phyloP scores from a whole-genome alignment of 1,140 invertebrate species.

The Bilobella aurantiaca region DNA sequence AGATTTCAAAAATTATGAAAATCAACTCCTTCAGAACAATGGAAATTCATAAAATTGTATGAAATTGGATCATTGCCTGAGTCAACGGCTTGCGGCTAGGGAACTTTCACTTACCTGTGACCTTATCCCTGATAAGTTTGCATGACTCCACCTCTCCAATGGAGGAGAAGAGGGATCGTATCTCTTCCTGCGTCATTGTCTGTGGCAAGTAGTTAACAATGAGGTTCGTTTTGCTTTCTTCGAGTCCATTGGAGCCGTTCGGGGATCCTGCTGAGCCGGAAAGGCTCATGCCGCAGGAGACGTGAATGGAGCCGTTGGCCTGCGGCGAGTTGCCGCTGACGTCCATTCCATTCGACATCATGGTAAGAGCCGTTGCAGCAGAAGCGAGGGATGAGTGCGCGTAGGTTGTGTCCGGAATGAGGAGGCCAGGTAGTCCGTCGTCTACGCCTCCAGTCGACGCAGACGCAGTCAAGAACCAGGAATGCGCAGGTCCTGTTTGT shows the following conservation, averaged over 20 bases:
- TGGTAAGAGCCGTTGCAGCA: conserved; percentile 39
- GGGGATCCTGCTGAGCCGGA: conserved; percentile 27
- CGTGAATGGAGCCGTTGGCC: conserved; percentile 37
- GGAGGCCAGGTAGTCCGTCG: background rate
- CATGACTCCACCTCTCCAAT: conserved; percentile 98
- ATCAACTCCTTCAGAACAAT: too few relatives aligned
- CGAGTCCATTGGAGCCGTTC: conserved; percentile 45
- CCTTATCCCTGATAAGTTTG: conserved; percentile 97
- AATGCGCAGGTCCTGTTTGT: too few relatives aligned
- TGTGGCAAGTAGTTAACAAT: conserved; percentile 99
- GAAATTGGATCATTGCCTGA: background rate
- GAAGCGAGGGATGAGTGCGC: background rate
- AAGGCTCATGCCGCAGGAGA: conserved; percentile 26
- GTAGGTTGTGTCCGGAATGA: background rate
- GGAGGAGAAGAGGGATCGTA: conserved; percentile 89
- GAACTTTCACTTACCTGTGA: conserved; percentile 72
- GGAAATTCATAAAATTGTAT: conserved; percentile 4
- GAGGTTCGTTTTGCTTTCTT: conserved; percentile 94
- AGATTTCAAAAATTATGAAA: conserved; percentile 23
- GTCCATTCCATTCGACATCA: conserved; percentile 77
- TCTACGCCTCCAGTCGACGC: background rate
- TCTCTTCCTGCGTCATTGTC: conserved; percentile 99
- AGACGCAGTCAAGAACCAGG: too few relatives aligned
- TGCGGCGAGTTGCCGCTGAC: conserved; percentile 37
- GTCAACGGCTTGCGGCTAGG: too few relatives aligned